Percentiles rank a stretch among this genome's conserved stretches.
Evolutionary conservation across 2,888 invertebrate species (phyloP).

Genomic region (Desoria tigrina): DNA sequence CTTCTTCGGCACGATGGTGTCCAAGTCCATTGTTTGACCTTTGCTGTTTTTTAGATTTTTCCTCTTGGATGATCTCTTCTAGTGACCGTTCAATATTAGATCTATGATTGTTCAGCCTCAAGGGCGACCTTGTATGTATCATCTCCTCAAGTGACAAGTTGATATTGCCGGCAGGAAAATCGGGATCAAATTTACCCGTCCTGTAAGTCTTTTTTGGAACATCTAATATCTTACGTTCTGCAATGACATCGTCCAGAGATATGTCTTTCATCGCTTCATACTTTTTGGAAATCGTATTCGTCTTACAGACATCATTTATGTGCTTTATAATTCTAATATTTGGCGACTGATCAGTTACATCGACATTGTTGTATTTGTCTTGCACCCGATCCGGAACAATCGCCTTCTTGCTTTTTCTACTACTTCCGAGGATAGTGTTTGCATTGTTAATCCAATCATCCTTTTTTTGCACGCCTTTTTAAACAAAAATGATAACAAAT

Average conservation of each 20-base stretch:
- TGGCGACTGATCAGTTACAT: too few relatives aligned
- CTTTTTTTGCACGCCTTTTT: too few relatives aligned
- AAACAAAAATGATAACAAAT: too few relatives aligned
- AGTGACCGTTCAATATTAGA: background rate
- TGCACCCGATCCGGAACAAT: too few relatives aligned
- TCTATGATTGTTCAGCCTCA: background rate
- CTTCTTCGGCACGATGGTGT: background rate
- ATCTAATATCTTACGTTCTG: conserved; percentile 7
- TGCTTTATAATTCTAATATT: conserved; percentile 15
- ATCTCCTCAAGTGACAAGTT: conserved; percentile 2
- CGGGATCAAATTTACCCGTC: background rate
- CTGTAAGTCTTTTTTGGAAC: background rate
- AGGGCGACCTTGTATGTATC: background rate
- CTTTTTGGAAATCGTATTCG: background rate
- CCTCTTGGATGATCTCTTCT: conserved; percentile 3
- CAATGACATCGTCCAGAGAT: conserved; percentile 14
- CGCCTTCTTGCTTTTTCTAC: too few relatives aligned
- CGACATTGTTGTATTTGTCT: too few relatives aligned
- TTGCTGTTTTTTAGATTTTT: background rate
- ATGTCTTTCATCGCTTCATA: conserved; percentile 6
- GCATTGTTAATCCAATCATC: too few relatives aligned
- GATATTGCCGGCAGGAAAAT: background rate
- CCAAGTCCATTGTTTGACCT: background rate
- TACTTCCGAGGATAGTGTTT: too few relatives aligned
- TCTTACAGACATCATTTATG: conserved; percentile 5